These are phyloP conservation scores for Aurelia sp. DNA, from an alignment of 30 jellyfish, hydroid and myxozoan species.

Conservation along the genomic window DNA sequence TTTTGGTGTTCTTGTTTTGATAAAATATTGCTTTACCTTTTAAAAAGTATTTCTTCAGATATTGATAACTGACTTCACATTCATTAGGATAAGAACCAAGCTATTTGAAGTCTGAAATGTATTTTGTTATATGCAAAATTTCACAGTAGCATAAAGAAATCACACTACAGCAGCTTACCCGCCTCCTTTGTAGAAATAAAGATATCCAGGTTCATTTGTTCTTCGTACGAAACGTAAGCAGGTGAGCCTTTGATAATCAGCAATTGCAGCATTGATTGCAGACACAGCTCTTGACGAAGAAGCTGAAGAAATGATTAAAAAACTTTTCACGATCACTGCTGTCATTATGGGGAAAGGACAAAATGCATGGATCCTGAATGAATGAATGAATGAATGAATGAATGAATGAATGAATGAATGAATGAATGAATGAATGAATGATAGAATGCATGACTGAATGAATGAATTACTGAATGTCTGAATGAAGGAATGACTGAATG, in stretches of 20 bases:
- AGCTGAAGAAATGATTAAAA: constrained; percentile 13
- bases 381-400: neutral
- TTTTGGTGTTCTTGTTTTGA: no score
- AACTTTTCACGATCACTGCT: neutral
- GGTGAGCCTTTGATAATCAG: constrained; percentile 67
- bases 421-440: no score
- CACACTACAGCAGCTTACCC: constrained; percentile 28
- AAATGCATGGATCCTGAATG: neutral
- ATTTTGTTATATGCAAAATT: no score
- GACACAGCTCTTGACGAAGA: constrained; percentile 45
- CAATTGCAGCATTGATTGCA: constrained; percentile 75
- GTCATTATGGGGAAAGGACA: neutral
- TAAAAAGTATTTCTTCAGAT: no score
- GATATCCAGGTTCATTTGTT: constrained; percentile 48
- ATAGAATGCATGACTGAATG: no score
- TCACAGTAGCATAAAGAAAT: no score
- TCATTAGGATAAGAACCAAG: no score
- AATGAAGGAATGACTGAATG: no score
- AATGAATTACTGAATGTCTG: no score
- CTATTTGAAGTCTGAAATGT: no score
- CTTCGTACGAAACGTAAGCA: constrained; percentile 59
- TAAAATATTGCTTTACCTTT: no score
- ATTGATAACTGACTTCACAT: no score
- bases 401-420: neutral
- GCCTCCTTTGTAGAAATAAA: constrained; percentile 58